Evolutionary conservation across 2,888 invertebrate genomes (phyloP).

Genomic region (Polymixis lichenea): DNA sequence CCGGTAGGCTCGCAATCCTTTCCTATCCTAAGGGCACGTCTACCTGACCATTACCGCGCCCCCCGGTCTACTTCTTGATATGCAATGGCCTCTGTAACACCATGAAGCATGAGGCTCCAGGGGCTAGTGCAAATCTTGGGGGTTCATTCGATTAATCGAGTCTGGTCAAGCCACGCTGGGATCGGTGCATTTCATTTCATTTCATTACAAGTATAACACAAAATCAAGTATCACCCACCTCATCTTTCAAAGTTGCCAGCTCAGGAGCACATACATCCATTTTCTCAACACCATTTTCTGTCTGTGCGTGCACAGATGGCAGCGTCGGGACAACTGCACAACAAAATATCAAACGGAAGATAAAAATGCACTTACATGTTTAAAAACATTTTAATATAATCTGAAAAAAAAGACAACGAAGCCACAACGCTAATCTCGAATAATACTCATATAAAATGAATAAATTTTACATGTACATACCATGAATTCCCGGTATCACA

Average conservation of each 20-base stretch:
- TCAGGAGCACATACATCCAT: conserved; percentile 72
- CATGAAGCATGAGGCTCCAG: too few relatives aligned
- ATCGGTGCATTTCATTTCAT: too few relatives aligned
- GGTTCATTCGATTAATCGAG: too few relatives aligned
- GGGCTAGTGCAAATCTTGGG: too few relatives aligned
- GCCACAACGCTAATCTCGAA: conserved; percentile 52
- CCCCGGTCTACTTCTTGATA: too few relatives aligned
- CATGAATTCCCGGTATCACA: conserved; percentile 62
- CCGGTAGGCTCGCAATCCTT: too few relatives aligned
- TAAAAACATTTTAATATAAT: conserved; percentile 45
- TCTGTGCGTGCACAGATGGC: conserved; percentile 58
- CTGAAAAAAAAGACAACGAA: conserved; percentile 71
- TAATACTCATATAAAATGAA: conserved; percentile 56
- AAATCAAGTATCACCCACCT: conserved; percentile 65
- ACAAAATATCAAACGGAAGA: conserved; percentile 73
- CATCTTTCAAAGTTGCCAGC: conserved; percentile 64
- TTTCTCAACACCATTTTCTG: conserved; percentile 68
- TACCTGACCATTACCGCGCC: too few relatives aligned
- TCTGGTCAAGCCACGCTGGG: too few relatives aligned
- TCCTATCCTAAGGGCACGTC: too few relatives aligned
- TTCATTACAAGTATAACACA: too few relatives aligned
- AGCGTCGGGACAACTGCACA: conserved; percentile 73
- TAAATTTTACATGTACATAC: conserved; percentile 70
- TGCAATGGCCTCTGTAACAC: too few relatives aligned
- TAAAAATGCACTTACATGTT: conserved; percentile 70